Base-by-base conservation (phyloP, 2,888 invertebrate species). In the Melanargia galathea region DNA sequence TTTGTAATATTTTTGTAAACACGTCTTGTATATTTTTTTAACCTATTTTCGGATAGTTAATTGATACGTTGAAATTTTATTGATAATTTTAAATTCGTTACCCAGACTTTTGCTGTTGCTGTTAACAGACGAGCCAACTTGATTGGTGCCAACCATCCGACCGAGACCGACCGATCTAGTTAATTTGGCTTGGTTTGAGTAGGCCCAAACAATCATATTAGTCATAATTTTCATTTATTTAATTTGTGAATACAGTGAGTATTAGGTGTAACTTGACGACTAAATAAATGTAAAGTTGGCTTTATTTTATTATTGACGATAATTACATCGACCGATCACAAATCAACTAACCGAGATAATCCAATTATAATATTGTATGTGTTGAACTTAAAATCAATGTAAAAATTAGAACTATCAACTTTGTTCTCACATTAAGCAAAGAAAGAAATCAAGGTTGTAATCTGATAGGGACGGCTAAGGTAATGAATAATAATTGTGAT, bases 41-140 rank as follows among this genome's bases (percentile, higher is more conserved):
- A 63, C 63, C 65, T 71, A 65, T 72, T 71, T 80, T 79, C 80
- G 73, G 74, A 70, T 46, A 58, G 46, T 22, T 54, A 74, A 16
- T 7, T 60, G n/a, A 75, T 79, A 76, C 83, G 87, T 89, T 89
- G 80, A 86, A 84, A 88, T 84, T 86, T 86, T 86, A 86, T 87
- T 83, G 72, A 84, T 87, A 86, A 84, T 87, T 90, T 90, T 87
- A 87, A 88, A 83, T 85, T 86, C 81, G 90, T 90, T 89, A 87
- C 82, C 26, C 35, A 24, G 24, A 58, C 20, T 24, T 26, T n/a
- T 38, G 35, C 22, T 38, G 24, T 38, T 54, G 54, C 35, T 54
- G 51, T 11, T 35, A 18, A 22, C 13, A 52, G 52, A 52, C 52
- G 33, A 35, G n/a, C 52, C 52, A 22, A 52, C 35, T 52, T 33